These are phyloP conservation scores for Spatula versicolor DNA, from an alignment of 2,797 vertebrate species.

Conservation along the genomic window DNA sequence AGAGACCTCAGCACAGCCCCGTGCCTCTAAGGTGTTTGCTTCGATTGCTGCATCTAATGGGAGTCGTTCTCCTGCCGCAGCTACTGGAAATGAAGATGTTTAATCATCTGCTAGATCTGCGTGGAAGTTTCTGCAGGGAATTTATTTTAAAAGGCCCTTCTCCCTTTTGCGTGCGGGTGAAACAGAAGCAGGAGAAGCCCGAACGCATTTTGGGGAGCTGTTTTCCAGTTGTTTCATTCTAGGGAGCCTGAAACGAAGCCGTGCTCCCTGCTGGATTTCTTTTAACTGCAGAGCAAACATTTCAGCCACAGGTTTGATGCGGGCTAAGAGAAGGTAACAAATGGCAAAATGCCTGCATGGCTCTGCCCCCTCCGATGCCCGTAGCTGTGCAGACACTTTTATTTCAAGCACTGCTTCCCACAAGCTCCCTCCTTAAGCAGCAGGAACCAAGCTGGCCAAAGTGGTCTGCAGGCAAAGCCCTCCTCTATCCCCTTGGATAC, in stretches of 20 bases:
- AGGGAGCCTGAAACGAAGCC: neutral
- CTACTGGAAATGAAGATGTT: slow-evolving; percentile 51
- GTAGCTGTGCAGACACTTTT: neutral
- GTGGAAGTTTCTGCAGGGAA: neutral
- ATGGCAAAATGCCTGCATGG: neutral
- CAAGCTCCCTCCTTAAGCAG: neutral
- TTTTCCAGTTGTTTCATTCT: neutral
- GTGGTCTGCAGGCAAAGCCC: neutral
- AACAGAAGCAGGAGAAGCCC: neutral
- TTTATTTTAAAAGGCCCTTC: neutral
- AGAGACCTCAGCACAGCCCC: slow-evolving; percentile 40
- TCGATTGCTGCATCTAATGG: slow-evolving; percentile 28
- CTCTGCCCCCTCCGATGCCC: neutral
- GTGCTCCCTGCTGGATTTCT: neutral
- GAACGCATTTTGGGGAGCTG: accelerated
- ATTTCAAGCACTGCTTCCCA: neutral
- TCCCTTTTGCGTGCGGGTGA: neutral
- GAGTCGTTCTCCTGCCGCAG: slow-evolving; percentile 42
- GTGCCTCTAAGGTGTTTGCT: slow-evolving; percentile 63
- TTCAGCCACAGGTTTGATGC: neutral
- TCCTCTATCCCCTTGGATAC: neutral
- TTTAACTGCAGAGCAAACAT: neutral
- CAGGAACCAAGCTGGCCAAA: accelerated
- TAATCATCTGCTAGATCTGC: slow-evolving; percentile 6
- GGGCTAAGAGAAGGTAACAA: neutral